A percentile compares a stretch with the other conserved stretches of the same genome.
phyloP scores from a whole-genome alignment of 2,113 vertebrate genomes.

The Anarrhichthys ocellatus region DNA sequence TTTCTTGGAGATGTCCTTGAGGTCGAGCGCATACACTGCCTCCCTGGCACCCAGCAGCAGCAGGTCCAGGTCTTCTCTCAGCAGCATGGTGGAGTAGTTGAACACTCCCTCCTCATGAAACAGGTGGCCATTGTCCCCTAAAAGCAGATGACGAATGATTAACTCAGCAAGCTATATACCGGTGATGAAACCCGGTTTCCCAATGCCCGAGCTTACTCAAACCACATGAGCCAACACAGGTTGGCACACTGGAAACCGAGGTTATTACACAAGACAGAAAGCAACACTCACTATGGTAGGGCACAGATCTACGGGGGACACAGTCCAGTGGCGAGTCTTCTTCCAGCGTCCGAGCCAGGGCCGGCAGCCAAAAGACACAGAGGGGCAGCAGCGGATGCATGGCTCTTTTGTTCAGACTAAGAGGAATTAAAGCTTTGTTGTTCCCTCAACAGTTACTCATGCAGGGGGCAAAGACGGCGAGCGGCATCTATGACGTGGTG shows the following conservation, averaged over 20 bases:
- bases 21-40: constrained; percentile 82
- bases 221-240: background rate
- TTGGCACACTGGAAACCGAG: constrained; percentile 3
- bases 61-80: constrained; percentile 79
- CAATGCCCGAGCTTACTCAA: background rate
- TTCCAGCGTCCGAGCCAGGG: constrained; percentile 47
- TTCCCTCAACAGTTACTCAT: constrained; percentile 58
- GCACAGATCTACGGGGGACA: constrained; percentile 73
- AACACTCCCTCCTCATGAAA: constrained; percentile 78
- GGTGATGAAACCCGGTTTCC: constrained; percentile 2
- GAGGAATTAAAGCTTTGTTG: constrained; percentile 57
- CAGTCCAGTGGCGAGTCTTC: constrained; percentile 35
- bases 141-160: constrained; percentile 9
- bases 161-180: background rate
- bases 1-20: constrained; percentile 79
- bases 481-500: constrained; percentile 70
- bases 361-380: constrained; percentile 65
- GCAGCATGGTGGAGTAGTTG: constrained; percentile 83
- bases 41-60: constrained; percentile 84
- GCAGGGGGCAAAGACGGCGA: constrained; percentile 50
- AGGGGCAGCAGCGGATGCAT: constrained; percentile 70
- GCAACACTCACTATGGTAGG: constrained; percentile 75
- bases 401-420: constrained; percentile 56
- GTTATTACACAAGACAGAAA: constrained; percentile 33
- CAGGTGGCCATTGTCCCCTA: constrained; percentile 69